Evolutionary conservation across 1,140 invertebrate genomes (phyloP), one percentile per base, ranked within the genome.

Genomic region (Zaprionus vittiger): DNA sequence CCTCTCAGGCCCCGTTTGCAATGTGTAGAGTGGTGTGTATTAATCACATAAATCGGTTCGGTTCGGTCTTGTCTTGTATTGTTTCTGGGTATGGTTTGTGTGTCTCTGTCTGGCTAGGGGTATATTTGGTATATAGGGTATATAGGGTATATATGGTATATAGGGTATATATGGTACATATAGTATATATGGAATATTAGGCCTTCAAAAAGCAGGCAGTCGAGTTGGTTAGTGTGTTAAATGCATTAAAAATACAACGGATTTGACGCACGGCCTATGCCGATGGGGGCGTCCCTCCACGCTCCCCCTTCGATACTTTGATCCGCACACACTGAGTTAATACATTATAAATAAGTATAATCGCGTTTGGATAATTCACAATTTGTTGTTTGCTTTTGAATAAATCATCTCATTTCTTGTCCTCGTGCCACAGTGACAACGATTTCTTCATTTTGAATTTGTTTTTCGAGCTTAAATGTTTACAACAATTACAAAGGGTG

Each of bases 241-340:
- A 75, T 75, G 72, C 72, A 69, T 62, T 59, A 34, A 63, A 75
- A 74, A 37, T 62, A 74, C 65, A 62, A 73, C 65, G 67, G 60
- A 31, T 62, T 69, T 2, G 49, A 38, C 72, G 66, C 37, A 34
- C 20, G 38, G 31, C 41, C 15, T 44, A 17, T 17, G 41, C 6
- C 28, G 6, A 31, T 31, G 28, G 28, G 28, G 28, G 28, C 7
- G 28, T 9, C 28, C 6, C 28, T 34, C 31, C 31, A 11, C 2
- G 31, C 9, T 6, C 6, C 5, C 38, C 12, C 15, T 5, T n/a
- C 41, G 6, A 31, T 17, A 9, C 15, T 44, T 3, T n/a, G 6
- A 44, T 17, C n/a, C 6, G 41, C 7, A n/a, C 41, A 47, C n/a
- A 47, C 2, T 17, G 41, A 17, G 41, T 47, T 47, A 9, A 47